Evolutionary conservation across 1,140 invertebrate genomes (phyloP), one percentile per base, ranked within the genome.

Genomic region (Orchesella cincta): DNA sequence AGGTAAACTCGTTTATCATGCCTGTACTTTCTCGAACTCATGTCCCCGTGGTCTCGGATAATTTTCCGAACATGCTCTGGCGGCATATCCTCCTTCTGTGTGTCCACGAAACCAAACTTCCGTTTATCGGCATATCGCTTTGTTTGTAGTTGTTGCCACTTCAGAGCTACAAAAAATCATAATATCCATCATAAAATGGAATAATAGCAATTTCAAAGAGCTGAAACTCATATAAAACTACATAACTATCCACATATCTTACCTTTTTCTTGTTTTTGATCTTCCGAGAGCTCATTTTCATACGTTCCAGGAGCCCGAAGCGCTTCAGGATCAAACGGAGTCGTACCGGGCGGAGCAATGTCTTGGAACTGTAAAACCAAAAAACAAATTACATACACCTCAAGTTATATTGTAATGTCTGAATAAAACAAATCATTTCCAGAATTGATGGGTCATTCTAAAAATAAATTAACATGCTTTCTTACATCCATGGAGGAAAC

Each of bases 71-170:
- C 96, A 87, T 99, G 97, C 85, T 99, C 98, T 0, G 98, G 96
- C 31, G 98, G 98, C 97, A 99, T 99, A 80, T 99, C 97, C 86
- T 99, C 98, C 86, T 99, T 99, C 84, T 99, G 97, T 0, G 96
- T 94, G 88, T 99, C 98, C 1, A 98, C 93, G 88, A 98, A 99
- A 1, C 98, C 98, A 87, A 99, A 98, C 85, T 99, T 99, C 71
- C 97, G 88, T 84, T 99, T 99, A 82, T 99, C 97, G 0, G 96
- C 92, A 87, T 98, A 99, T 52, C 97, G 89, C 86, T 99, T 99
- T 31, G 95, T 94, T 86, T 99, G 98, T 1, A 99, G 87, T 85
- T 99, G 97, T 84, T 98, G 95, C 98, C 98, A 99, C 91, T 99
- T 98, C 86, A 94, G 90, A 33, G 95, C 93, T 93, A 77, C 72